A percentile compares a stretch with the other conserved stretches of the same genome.
phyloP scores from a whole-genome alignment of 30 jellyfish, hydroid and myxozoan species.

The Pelagia noctiluca region DNA sequence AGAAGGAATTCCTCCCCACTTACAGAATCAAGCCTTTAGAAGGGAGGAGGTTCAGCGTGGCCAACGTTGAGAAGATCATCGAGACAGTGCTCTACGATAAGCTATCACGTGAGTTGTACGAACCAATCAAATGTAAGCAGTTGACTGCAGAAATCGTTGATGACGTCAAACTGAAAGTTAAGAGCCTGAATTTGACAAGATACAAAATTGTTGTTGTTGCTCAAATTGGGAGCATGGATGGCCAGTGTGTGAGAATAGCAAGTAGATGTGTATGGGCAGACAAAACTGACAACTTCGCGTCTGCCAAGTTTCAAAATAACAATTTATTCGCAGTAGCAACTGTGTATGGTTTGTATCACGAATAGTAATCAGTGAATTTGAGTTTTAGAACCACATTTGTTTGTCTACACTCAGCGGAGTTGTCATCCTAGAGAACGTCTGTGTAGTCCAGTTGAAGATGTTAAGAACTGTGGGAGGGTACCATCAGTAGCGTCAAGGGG shows the following conservation, averaged over 20 bases:
- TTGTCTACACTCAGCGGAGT: no score
- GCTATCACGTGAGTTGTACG: constrained; percentile 33
- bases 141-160: constrained; percentile 42
- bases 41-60: constrained; percentile 44
- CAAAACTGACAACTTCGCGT: constrained; percentile 74
- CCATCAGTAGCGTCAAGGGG: not conserved
- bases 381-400: no score
- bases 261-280: constrained; percentile 89
- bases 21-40: constrained; percentile 50
- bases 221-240: constrained; percentile 59
- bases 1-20: constrained; percentile 56
- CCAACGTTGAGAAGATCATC: constrained; percentile 31
- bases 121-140: constrained; percentile 19
- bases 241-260: constrained; percentile 68
- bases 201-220: constrained; percentile 68
- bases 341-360: constrained; percentile 66
- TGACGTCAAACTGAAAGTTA: constrained; percentile 59
- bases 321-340: constrained; percentile 64
- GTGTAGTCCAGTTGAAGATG: not conserved
- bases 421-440: not conserved
- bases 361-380: constrained; percentile 26
- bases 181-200: constrained; percentile 28
- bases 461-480: not conserved
- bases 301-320: constrained; percentile 57
- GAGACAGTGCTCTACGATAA: constrained; percentile 33